Evolutionary conservation across 2,797 vertebrate genomes (phyloP), one percentile per base, ranked within the genome.

Genomic region (Chiloscyllium punctatum): DNA sequence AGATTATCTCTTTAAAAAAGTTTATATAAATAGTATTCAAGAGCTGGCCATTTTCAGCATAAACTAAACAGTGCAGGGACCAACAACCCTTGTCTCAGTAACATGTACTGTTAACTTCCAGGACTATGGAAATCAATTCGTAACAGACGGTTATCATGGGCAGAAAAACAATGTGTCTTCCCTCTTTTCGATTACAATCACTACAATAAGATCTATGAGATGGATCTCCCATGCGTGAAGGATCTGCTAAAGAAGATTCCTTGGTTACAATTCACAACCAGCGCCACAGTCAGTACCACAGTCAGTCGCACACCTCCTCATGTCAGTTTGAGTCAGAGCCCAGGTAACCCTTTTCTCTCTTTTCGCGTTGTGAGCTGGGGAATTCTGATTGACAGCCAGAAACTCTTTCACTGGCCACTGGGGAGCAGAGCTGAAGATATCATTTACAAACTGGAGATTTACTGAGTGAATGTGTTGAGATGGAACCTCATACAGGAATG

Each of bases 211-310:
- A 48, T 51, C 66, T 72, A 72, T 72, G 69, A 94, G 69, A 94
- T 94, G 92, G 68, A 94, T 30, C 92, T 94, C 25, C 92, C 92
- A 0, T 94, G 92, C 5, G 68, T 94, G 68, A 72, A 94, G 92
- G 92, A 94, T 94, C 92, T 94, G 21, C 27, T 25, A 23, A 21
- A 15, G 92, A 94, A 94, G 69, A 51, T 94, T 21, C 68, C 30
- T 72, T 69, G 23, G 42, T 69, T 72, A 42, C 92, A 27, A 25
- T 25, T 11, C 68, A 94, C 92, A 18, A 91, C 88, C 57, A 66
- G 53, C 16, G n/a, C 88, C 57, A 91, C 88, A 91, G 33, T 91
- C 88, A 91, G 57, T 51, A 48, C 66, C 92, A 48, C 92, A 72
- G 66, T 94, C 92, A 94, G 23, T 72, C 68, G 21, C 92, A 15